Evolutionary conservation across 1,140 invertebrate genomes (phyloP), one percentile per base, ranked within the genome.

Genomic region (Psix sp.): DNA sequence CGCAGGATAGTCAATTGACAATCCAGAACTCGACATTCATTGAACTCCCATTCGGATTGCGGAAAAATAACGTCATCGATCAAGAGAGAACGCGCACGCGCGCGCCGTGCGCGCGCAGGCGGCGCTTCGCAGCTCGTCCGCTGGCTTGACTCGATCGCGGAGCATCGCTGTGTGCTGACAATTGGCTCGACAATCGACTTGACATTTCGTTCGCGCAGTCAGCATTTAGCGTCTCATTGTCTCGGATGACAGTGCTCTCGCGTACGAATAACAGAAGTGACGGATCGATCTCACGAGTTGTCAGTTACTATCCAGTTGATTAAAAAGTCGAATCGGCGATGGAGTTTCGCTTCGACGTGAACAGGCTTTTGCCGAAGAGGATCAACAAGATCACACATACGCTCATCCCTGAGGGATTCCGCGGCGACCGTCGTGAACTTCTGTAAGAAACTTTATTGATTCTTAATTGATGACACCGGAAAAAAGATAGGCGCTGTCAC

Each of bases 291-390:
- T 11, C n/a, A 13, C 5, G 10, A 13, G 2, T 2, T 13, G 10
- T 35, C 33, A 29, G 3, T 35, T 13, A 24, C 21, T 4, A 24
- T 7, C 7, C 3, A 24, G 7, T 24, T 24, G 7, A n/a, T n/a
- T n/a, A 24, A 24, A 24, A 24, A 24, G 3, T 24, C 21, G 21
- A 24, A 13, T 35, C 33, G 2, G 13, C 2, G 95, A 91, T 91
- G 88, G 90, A 91, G 79, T 91, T 91, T 82, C 88, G 88, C 63
- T 91, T 91, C 81, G 87, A 90, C 77, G 84, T 91, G 54, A 90
- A 88, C 76, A 89, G 88, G 65, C 79, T 91, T 33, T 88, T 91
- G 62, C 87, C 88, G 16, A 84, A 88, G 63, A 85, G 87, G 48
- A 89, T 91, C 62, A 89, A 90, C 66, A 90, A 90, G 82, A 88